These are phyloP conservation scores for Globia sparganii DNA, from an alignment of 2,888 invertebrate genomes.

Conservation along the genomic window DNA sequence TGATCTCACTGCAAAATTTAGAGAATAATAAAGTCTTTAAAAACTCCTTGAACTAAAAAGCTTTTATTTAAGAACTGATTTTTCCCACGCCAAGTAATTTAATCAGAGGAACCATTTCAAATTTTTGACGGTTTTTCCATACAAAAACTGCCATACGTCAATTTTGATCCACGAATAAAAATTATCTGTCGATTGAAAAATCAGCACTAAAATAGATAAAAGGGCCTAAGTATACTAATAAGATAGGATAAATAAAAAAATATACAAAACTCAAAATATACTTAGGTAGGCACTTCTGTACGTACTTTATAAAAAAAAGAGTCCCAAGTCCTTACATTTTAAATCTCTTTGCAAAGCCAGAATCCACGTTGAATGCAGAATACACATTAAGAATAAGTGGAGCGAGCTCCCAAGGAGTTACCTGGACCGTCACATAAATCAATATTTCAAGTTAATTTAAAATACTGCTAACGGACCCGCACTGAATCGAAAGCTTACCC, in stretches of 20 bases:
- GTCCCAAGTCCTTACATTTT: background rate
- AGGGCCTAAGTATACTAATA: background rate
- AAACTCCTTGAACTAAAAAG: background rate
- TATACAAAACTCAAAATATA: background rate
- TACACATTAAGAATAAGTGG: constrained; percentile 28
- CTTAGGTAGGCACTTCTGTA: background rate
- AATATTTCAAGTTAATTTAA: constrained; percentile 79
- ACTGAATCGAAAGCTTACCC: constrained; percentile 74
- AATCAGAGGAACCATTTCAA: no score
- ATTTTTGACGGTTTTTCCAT: no score
- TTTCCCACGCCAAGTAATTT: no score
- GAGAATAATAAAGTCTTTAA: background rate
- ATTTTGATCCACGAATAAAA: no score
- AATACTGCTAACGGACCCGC: constrained; percentile 75
- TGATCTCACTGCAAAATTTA: background rate
- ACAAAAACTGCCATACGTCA: no score
- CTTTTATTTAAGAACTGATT: background rate
- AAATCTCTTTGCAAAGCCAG: constrained; percentile 18
- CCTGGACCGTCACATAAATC: constrained; percentile 71
- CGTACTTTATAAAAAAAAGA: background rate
- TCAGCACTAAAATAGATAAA: background rate
- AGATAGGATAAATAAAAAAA: background rate
- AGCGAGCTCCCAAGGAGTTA: constrained; percentile 32
- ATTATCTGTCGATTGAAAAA: no score
- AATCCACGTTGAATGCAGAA: constrained; percentile 31